phyloP scores from a whole-genome alignment of 2,113 vertebrate genomes.

The Anoplopoma fimbria region DNA sequence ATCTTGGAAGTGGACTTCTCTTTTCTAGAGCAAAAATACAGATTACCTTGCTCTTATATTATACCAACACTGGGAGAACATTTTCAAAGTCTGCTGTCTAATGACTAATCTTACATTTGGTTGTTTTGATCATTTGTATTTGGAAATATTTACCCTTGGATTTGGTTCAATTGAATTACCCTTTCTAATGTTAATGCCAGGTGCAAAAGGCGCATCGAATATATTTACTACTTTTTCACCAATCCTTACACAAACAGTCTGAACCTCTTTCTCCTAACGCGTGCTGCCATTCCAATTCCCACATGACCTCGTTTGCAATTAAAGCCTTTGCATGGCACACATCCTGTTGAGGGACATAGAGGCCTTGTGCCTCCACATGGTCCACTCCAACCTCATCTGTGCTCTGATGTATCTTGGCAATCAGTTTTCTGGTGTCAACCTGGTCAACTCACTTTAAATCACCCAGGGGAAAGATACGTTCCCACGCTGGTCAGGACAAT shows the following conservation, averaged over 20 bases:
- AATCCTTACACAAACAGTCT: too few relatives aligned
- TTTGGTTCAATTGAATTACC: background rate
- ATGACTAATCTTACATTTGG: background rate
- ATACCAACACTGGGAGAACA: background rate
- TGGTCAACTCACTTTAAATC: slow-evolving; percentile 3
- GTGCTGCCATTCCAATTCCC: background rate
- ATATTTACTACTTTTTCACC: background rate
- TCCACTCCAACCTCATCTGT: background rate
- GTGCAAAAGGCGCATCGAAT: background rate
- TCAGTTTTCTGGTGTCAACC: slow-evolving; percentile 19
- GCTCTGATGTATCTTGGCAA: slow-evolving; percentile 21
- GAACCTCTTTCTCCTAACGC: too few relatives aligned
- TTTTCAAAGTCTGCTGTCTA: too few relatives aligned
- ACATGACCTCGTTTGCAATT: background rate
- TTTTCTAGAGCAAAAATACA: background rate
- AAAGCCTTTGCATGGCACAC: background rate
- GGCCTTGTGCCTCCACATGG: too few relatives aligned
- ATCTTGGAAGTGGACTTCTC: background rate
- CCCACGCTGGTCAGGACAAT: slow-evolving; percentile 19
- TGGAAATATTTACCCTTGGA: background rate
- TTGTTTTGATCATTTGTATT: background rate
- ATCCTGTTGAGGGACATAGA: too few relatives aligned
- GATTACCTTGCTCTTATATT: background rate
- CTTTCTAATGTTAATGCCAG: too few relatives aligned
- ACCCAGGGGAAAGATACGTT: slow-evolving; percentile 7